Conservation (phyloP, 2,888 invertebrate species). For the Doris montereyensis region DNA sequence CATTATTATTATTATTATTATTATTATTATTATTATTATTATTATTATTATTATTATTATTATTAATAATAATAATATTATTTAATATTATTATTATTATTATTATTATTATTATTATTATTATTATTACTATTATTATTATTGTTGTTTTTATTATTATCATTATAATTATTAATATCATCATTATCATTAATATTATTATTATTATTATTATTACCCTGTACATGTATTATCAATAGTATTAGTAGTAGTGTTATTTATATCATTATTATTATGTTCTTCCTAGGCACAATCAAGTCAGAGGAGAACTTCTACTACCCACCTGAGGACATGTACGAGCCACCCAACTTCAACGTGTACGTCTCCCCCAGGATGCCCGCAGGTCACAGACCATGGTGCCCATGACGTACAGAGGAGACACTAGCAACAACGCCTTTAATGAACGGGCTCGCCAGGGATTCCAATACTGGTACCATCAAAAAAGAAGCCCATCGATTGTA, state of each 20-base stretch:
- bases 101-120: too few relatives aligned
- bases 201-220: too few relatives aligned
- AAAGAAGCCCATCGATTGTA: slow-evolving; percentile 62
- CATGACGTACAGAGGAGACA: slow-evolving; percentile 16
- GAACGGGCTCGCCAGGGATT: slow-evolving; percentile 57
- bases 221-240: neutral
- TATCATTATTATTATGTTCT: too few relatives aligned
- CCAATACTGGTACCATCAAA: slow-evolving; percentile 60
- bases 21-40: too few relatives aligned
- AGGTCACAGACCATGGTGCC: slow-evolving; percentile 31
- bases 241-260: too few relatives aligned
- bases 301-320: slow-evolving; percentile 59
- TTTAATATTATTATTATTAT: too few relatives aligned
- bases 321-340: slow-evolving; percentile 44
- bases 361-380: slow-evolving; percentile 38
- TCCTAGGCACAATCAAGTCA: slow-evolving; percentile 57
- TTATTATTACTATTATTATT: neutral
- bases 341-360: slow-evolving; percentile 44
- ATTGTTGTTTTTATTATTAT: too few relatives aligned
- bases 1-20: too few relatives aligned
- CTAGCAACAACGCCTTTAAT: slow-evolving; percentile 47
- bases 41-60: too few relatives aligned
- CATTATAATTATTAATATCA: too few relatives aligned
- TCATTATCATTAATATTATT: too few relatives aligned
- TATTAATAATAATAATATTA: too few relatives aligned